Evolutionary conservation across 2,113 vertebrate genomes (phyloP).

Genomic region (Tetraodon nigroviridis): DNA sequence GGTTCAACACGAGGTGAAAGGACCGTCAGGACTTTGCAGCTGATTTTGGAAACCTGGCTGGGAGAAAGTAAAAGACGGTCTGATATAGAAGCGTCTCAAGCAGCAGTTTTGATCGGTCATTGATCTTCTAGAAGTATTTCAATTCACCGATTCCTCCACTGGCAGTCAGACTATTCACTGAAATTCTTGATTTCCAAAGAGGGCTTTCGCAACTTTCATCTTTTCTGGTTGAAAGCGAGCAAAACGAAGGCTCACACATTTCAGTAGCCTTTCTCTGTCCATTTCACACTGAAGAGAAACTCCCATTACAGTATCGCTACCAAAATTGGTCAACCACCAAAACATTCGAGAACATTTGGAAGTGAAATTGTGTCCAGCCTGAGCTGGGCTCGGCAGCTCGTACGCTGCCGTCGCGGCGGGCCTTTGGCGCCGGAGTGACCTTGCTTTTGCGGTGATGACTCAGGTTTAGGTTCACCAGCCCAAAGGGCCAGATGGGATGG

Average conservation of each 20-base stretch:
- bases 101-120: background rate
- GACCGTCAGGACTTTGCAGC: constrained; percentile 38
- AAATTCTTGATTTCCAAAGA: constrained; percentile 24
- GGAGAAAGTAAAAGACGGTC: constrained; percentile 3
- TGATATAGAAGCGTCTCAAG: background rate
- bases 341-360: constrained; percentile 20
- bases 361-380: background rate
- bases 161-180: background rate
- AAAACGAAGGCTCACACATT: constrained; percentile 44
- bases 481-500: constrained; percentile 79
- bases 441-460: constrained; percentile 46
- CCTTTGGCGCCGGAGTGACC: background rate
- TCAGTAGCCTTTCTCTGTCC: constrained; percentile 59
- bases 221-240: constrained; percentile 63
- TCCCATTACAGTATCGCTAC: constrained; percentile 67
- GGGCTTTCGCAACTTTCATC: constrained; percentile 70
- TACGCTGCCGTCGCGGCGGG: background rate
- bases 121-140: background rate
- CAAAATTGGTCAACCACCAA: constrained; percentile 62
- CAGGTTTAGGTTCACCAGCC: constrained; percentile 73
- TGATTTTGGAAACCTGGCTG: constrained; percentile 22
- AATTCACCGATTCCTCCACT: background rate
- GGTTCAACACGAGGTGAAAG: constrained; percentile 13
- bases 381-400: background rate
- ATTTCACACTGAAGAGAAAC: constrained; percentile 55